These are phyloP conservation scores for Sarotherodon lohbergeri DNA, from an alignment of 2,113 vertebrate genomes.

Conservation along the genomic window DNA sequence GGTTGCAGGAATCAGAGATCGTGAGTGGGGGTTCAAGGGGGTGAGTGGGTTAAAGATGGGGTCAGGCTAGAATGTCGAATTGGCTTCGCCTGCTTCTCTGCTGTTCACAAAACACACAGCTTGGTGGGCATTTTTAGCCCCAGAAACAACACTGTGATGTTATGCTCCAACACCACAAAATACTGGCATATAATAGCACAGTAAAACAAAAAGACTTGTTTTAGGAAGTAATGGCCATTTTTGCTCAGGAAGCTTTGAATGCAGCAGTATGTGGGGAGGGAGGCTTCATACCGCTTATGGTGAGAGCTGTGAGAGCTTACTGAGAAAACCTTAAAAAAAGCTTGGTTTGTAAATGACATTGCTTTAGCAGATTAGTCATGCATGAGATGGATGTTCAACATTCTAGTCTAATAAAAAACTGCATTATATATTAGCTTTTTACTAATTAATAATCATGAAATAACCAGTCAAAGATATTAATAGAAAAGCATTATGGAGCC, in stretches of 20 bases:
- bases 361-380: constrained; percentile 63
- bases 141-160: constrained; percentile 49
- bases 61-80: constrained; percentile 9
- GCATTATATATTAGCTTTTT: neutral
- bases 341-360: constrained; percentile 42
- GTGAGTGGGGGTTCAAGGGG: neutral
- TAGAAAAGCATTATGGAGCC: neutral
- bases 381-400: constrained; percentile 30
- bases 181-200: constrained; percentile 13
- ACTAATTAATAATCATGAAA: neutral
- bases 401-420: neutral
- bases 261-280: constrained; percentile 62
- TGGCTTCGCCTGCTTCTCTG: constrained; percentile 48
- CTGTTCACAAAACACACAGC: constrained; percentile 61
- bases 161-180: constrained; percentile 1
- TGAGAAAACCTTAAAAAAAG: constrained; percentile 2
- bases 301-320: constrained; percentile 19
- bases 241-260: constrained; percentile 51
- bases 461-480: neutral
- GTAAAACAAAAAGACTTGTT: constrained; percentile 60
- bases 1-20: neutral
- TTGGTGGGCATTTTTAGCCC: constrained; percentile 43
- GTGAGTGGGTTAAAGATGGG: neutral
- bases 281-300: constrained; percentile 61
- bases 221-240: constrained; percentile 50